A percentile compares a stretch with the other conserved stretches of the same genome.
phyloP scores from a whole-genome alignment of 2,888 invertebrate genomes.

The Nebria salina region DNA sequence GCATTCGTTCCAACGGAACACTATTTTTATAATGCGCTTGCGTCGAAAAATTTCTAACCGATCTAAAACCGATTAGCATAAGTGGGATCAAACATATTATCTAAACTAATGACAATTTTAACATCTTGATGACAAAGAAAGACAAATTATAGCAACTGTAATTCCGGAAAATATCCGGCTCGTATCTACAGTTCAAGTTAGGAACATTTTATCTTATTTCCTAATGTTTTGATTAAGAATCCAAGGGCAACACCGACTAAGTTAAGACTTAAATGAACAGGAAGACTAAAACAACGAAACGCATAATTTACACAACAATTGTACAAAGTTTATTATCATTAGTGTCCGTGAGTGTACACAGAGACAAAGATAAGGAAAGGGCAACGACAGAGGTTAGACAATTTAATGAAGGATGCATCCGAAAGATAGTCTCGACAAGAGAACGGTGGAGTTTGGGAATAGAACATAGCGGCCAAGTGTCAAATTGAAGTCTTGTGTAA shows the following conservation, averaged over 20 bases:
- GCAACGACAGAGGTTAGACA: not conserved
- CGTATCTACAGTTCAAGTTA: too few relatives aligned
- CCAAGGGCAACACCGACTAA: too few relatives aligned
- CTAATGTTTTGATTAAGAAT: not conserved
- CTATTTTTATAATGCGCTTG: too few relatives aligned
- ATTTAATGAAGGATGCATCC: not conserved
- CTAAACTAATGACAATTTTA: too few relatives aligned
- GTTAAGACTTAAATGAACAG: not conserved
- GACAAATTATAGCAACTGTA: too few relatives aligned
- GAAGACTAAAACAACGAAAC: not conserved
- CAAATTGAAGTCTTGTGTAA: slow-evolving; percentile 53
- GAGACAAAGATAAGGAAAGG: not conserved
- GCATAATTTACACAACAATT: slow-evolving; percentile 14
- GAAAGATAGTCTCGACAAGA: not conserved
- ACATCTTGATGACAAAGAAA: too few relatives aligned
- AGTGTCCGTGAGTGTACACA: slow-evolving; percentile 5
- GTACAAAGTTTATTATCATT: slow-evolving; percentile 23
- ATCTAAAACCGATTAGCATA: too few relatives aligned
- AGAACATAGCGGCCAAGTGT: slow-evolving; percentile 49
- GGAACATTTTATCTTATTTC: not conserved
- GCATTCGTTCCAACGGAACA: too few relatives aligned
- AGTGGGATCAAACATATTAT: too few relatives aligned
- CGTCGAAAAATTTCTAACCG: too few relatives aligned
- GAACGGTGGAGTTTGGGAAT: not conserved
- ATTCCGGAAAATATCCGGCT: too few relatives aligned